These are phyloP conservation scores for Etheostoma perlongum DNA, from an alignment of 2,797 vertebrate species.

Conservation along the genomic window DNA sequence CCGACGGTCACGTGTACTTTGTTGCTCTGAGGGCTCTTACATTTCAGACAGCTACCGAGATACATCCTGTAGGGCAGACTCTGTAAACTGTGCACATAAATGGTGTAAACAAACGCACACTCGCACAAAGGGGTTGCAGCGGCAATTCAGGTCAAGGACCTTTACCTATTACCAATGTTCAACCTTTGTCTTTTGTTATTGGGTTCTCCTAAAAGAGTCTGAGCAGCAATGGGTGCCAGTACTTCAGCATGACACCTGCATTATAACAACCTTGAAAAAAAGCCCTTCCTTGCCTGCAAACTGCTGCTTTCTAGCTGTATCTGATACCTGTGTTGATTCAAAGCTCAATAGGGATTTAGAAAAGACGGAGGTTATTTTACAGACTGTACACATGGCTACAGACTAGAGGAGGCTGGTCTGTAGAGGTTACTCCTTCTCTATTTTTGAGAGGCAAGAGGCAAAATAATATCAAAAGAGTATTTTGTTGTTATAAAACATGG, in stretches of 20 bases:
- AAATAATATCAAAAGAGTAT: too few species aligned
- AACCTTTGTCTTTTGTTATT: conserved; percentile 44
- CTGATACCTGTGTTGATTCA: not conserved
- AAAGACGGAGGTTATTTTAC: not conserved
- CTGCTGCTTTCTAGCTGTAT: not conserved
- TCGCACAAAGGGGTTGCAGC: not conserved
- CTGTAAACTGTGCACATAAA: conserved; percentile 1
- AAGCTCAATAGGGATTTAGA: not conserved
- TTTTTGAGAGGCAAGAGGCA: too few species aligned
- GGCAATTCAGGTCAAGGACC: conserved; percentile 39
- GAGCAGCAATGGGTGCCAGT: conserved; percentile 18
- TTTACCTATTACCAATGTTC: conserved; percentile 3
- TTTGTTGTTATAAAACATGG: too few species aligned
- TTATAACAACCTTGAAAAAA: conserved; percentile 20
- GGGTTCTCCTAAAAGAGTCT: conserved; percentile 22
- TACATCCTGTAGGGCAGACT: not conserved
- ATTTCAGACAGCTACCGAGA: conserved; percentile 23
- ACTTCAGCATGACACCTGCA: conserved; percentile 25
- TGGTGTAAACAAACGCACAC: not conserved
- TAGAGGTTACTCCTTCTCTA: too few species aligned
- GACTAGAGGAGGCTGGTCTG: too few species aligned
- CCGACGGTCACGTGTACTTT: conserved; percentile 20
- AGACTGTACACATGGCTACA: too few species aligned
- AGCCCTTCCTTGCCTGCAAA: not conserved
- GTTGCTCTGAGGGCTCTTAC: conserved; percentile 3